Percentiles rank a stretch among this genome's conserved stretches.
These are phyloP conservation scores for Proterorhinus semilunaris DNA, from an alignment of 2,113 vertebrate species.

Conservation along the genomic window DNA sequence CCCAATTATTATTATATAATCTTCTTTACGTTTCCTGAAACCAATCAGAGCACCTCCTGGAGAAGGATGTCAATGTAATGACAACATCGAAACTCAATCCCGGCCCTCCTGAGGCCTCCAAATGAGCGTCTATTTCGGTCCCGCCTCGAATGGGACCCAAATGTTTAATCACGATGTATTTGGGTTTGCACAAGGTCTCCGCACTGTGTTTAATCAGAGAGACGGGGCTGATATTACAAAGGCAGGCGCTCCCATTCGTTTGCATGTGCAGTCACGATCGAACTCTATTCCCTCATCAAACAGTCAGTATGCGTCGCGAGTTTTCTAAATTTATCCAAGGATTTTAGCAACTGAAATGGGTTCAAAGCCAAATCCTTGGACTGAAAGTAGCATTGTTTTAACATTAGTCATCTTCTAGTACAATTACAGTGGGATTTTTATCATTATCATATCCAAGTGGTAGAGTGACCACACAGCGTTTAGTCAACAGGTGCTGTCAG, in stretches of 20 bases:
- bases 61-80: slow-evolving; percentile 26
- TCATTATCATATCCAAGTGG: no score
- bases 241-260: slow-evolving; percentile 24
- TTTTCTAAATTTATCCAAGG: neutral
- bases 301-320: neutral
- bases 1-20: neutral
- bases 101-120: slow-evolving; percentile 18
- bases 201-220: slow-evolving; percentile 38
- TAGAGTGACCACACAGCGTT: no score
- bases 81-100: slow-evolving; percentile 20
- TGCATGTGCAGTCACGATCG: neutral
- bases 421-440: no score
- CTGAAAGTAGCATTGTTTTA: no score
- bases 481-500: no score
- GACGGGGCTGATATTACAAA: slow-evolving; percentile 27
- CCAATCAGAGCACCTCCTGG: neutral
- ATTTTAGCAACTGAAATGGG: neutral
- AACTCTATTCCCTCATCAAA: slow-evolving; percentile 8
- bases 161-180: slow-evolving; percentile 51
- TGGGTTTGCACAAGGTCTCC: slow-evolving; percentile 35
- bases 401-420: no score
- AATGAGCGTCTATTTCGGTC: slow-evolving; percentile 55
- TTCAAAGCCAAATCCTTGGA: no score
- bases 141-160: slow-evolving; percentile 28
- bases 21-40: neutral